Base-by-base conservation (phyloP, 2,797 vertebrate genomes). In the Naso thynnoides region DNA sequence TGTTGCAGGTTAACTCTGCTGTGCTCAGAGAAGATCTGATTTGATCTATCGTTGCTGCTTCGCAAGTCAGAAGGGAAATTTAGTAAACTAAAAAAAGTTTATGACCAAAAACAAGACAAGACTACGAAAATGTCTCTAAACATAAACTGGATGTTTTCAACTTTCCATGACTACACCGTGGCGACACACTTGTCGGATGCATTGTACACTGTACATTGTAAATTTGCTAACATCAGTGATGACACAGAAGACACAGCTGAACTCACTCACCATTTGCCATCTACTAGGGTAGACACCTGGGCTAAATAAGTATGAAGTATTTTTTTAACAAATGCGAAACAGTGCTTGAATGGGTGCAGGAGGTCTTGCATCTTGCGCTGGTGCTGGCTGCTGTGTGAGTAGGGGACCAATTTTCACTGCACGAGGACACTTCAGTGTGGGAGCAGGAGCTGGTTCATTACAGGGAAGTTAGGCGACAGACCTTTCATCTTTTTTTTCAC, bases 161-260 rank as follows among this genome's bases (percentile, higher is more conserved):
- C 8, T 49, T 23, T 24, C 23, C 33, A 38, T 36, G 19, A 36
- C 55, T 18, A 21, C 31, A 23, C 13, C 3, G 11, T 39, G 33
- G 38, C 38, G 66, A 39, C 31, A 42, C 10, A 14, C 10, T 33
- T 55, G n/a, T 45, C 44, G 27, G 41, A 56, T 41, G 60, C 62
- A n/a, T n/a, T n/a, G n/a, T n/a, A n/a, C n/a, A n/a, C n/a, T n/a
- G 31, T 36, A 68, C 53, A 21, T 31, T 60, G 61, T 44, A 72
- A 81, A 77, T 77, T 73, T 61, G 50, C 10, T 47, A 59, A 65
- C 76, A 58, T 39, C 59, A 47, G 9, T 55, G 68, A 78, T 61
- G 78, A 73, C 49, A 54, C 81, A 70, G 50, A 70, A 72, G 60
- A 78, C 58, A 42, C 45, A 58, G 27, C 42, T n/a, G n/a, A n/a